phyloP scores from a whole-genome alignment of 2,888 invertebrate genomes.

The Agrochola lota region DNA sequence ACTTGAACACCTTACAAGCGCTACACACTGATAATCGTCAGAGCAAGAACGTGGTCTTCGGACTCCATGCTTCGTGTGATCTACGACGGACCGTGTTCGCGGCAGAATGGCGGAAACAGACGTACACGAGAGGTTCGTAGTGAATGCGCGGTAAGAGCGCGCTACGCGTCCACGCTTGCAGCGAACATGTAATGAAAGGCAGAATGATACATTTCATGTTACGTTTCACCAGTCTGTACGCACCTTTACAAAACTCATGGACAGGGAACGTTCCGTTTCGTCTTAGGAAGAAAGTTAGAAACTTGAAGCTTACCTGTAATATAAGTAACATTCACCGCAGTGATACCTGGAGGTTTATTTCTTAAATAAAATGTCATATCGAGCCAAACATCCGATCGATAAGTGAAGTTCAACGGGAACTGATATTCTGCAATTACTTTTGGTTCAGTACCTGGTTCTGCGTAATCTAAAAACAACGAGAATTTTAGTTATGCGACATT shows the following conservation, averaged over 20 bases:
- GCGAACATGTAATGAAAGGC: too few species aligned
- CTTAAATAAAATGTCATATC: accelerated
- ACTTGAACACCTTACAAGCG: too few species aligned
- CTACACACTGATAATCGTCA: neutral
- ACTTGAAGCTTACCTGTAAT: neutral
- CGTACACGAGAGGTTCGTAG: too few species aligned
- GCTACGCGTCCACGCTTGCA: too few species aligned
- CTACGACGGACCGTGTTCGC: too few species aligned
- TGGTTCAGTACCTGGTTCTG: neutral
- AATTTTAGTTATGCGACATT: neutral
- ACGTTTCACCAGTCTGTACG: too few species aligned
- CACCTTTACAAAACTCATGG: neutral
- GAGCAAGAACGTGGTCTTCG: too few species aligned
- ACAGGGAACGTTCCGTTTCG: neutral
- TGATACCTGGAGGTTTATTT: neutral
- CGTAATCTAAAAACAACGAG: neutral
- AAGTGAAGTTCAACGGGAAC: neutral
- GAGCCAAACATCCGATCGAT: accelerated
- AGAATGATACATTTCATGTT: too few species aligned
- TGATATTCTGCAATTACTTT: neutral
- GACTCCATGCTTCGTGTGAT: too few species aligned
- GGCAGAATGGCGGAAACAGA: too few species aligned
- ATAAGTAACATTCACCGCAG: neutral
- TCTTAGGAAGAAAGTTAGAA: neutral
- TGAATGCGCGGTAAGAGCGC: too few species aligned